phyloP scores from a whole-genome alignment of 1,140 invertebrate species.

The Leptinotarsa defecta region DNA sequence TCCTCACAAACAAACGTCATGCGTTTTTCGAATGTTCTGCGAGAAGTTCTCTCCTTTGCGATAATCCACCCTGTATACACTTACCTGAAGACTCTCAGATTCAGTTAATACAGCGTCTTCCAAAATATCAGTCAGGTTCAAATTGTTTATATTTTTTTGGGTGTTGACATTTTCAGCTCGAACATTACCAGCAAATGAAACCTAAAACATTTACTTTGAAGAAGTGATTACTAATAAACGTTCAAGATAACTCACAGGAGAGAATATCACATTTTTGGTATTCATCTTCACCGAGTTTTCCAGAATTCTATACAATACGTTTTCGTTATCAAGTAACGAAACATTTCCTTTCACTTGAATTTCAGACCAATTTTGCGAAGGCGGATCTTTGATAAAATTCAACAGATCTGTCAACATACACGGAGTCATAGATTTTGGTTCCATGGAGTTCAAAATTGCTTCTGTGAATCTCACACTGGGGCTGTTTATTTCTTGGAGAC shows the following conservation, averaged over 20 bases:
- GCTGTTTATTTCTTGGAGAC: constrained; percentile 36
- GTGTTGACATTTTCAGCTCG: constrained; percentile 36
- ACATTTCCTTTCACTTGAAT: constrained; percentile 40
- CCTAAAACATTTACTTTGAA: background rate
- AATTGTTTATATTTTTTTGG: constrained; percentile 40
- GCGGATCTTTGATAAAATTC: constrained; percentile 39
- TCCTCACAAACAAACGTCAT: too few relatives aligned
- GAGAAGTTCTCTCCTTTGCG: too few relatives aligned
- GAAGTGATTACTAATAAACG: background rate
- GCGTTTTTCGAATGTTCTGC: too few relatives aligned
- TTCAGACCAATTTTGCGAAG: constrained; percentile 34
- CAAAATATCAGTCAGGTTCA: constrained; percentile 45
- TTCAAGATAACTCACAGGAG: constrained; percentile 34
- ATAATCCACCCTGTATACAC: background rate
- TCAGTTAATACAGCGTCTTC: constrained; percentile 47
- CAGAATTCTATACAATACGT: constrained; percentile 37
- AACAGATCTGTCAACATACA: constrained; percentile 42
- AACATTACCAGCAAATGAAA: constrained; percentile 19
- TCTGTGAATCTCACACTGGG: constrained; percentile 35
- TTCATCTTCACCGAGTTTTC: constrained; percentile 40
- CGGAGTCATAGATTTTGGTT: constrained; percentile 28
- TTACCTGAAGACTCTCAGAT: constrained; percentile 40
- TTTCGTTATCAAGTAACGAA: constrained; percentile 37
- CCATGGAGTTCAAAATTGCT: constrained; percentile 36
- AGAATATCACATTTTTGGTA: constrained; percentile 34